Base-by-base conservation (phyloP, 2,113 vertebrate species). In the Mixornis gularis region DNA sequence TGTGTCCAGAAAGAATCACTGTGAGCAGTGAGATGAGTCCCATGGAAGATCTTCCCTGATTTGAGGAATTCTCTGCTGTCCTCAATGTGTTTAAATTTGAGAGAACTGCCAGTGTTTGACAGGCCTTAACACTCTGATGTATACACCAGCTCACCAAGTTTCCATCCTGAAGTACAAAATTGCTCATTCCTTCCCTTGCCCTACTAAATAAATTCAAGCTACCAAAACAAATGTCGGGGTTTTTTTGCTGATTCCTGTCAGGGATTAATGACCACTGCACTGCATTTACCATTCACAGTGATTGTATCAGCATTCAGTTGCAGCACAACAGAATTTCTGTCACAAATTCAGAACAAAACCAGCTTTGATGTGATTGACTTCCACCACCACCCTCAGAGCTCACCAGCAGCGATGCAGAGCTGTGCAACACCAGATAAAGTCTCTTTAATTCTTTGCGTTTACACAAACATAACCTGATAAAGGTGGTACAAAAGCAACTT, bases 331-430 rank as follows among this genome's bases (percentile, higher is more conserved):
- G 38, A 83, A 62, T 14, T 83, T 70, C 22, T 17, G 0, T 27
- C 92, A 62, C 34, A 53, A 66, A 74, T n/a, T 40, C 12, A 7
- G 76, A 94, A 77, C 68, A 92, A 92, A 88, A 58, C 51, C 77
- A 78, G 72, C 92, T 93, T 84, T 94, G 89, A 94, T 84, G 83
- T 7, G 59, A 88, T n/a, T 46, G 58, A 51, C 27, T 93, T 77
- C 59, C 59, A 92, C 14, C 52, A 60, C 40, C 79, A 18, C 34
- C 65, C 59, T 58, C 41, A 12, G 32, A 91, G 65, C 43, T 74
- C 48, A 46, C 74, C 78, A 40, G 70, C 85, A 87, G 65, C 1
- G 1, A 72, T 1, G 10, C 30, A 60, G 29, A 30, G 48, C 60
- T 2, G 1, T 1, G 4, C 60, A 62, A 13, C 27, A 9, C 21